These are phyloP conservation scores for Onychostruthus taczanowskii DNA, from an alignment of 2,113 vertebrate genomes.

Conservation along the genomic window DNA sequence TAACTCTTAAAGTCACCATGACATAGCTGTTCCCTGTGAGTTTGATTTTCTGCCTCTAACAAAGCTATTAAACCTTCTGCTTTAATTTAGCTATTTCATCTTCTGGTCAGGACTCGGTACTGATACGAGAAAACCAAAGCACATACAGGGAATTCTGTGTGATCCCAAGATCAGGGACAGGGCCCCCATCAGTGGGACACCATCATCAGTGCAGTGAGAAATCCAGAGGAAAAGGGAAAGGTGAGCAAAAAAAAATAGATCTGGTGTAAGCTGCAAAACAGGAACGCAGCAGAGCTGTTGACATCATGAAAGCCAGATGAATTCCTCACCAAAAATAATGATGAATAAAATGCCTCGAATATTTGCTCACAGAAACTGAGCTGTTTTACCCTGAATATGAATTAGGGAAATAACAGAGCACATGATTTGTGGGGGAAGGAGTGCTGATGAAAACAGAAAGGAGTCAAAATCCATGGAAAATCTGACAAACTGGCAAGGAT, in stretches of 20 bases:
- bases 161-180: background rate
- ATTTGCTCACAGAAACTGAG: constrained; percentile 39
- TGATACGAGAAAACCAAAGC: background rate
- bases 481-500: background rate
- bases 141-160: background rate
- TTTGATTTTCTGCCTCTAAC: background rate
- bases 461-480: background rate
- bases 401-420: constrained; percentile 4
- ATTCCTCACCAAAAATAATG: constrained; percentile 35
- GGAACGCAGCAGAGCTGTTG: background rate
- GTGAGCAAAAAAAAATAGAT: background rate
- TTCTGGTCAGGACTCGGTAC: background rate
- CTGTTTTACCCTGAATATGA: constrained; percentile 26
- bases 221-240: background rate
- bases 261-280: background rate
- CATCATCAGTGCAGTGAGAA: background rate
- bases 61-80: background rate
- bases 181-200: background rate
- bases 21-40: rapidly evolving
- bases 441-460: background rate
- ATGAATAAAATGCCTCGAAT: constrained; percentile 28
- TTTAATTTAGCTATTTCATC: background rate
- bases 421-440: constrained; percentile 51
- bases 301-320: background rate
- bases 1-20: background rate